Conservation (phyloP, 1,140 invertebrate genomes). For the Aphis gossypii region DNA sequence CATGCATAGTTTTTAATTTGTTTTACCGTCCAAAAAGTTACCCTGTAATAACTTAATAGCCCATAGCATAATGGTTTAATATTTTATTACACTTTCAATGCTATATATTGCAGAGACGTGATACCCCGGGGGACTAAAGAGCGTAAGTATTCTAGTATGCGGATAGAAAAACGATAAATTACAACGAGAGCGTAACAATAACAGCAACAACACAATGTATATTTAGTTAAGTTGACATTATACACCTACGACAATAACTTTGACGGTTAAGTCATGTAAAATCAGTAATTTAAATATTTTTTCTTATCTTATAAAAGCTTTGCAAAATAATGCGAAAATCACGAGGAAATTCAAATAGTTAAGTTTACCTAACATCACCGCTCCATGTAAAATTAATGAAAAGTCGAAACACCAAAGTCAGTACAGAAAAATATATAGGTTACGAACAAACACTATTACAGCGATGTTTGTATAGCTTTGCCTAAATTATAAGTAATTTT, state of each 20-base stretch:
- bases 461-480: background rate
- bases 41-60: background rate
- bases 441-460: background rate
- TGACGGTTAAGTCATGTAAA: background rate
- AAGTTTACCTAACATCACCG: no score
- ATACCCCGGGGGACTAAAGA: background rate
- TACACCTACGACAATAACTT: background rate
- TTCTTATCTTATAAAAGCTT: background rate
- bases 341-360: background rate
- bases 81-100: constrained; percentile 15
- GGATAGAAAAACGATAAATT: constrained; percentile 8
- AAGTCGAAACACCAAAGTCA: background rate
- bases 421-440: background rate
- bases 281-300: background rate
- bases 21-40: background rate
- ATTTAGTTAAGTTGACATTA: background rate
- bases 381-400: background rate
- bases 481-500: background rate
- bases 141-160: background rate
- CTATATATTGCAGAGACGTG: background rate
- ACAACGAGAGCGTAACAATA: background rate
- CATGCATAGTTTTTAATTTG: constrained; percentile 3
- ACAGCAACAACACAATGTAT: background rate
- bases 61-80: background rate
- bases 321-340: background rate